Conservation (phyloP, 1,140 invertebrate genomes). For the Bombus pyrosoma region DNA sequence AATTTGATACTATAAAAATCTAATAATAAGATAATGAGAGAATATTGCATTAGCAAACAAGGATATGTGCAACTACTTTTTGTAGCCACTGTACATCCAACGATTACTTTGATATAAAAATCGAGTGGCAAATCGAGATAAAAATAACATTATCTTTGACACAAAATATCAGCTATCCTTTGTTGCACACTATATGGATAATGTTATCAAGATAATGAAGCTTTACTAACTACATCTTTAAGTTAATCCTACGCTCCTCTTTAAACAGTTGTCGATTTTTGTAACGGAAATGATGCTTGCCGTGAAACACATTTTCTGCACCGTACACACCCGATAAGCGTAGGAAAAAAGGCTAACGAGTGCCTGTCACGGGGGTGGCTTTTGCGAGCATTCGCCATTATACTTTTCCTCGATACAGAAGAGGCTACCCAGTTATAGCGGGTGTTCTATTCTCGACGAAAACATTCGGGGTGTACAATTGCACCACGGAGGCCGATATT, state of each 20-base stretch:
- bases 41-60: too few species aligned
- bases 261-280: background rate
- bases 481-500: background rate
- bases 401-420: conserved; percentile 53
- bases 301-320: background rate
- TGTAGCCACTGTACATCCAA: too few species aligned
- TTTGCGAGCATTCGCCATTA: conserved; percentile 48
- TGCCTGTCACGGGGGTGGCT: conserved; percentile 19
- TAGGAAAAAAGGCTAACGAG: conserved; percentile 44
- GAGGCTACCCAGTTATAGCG: background rate
- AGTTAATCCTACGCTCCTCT: background rate
- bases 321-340: background rate
- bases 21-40: too few species aligned
- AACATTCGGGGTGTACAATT: conserved; percentile 25
- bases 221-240: background rate
- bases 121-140: background rate
- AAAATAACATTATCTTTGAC: background rate
- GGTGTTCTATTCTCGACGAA: background rate
- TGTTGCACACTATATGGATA: background rate
- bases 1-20: too few species aligned
- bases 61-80: too few species aligned
- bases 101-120: background rate
- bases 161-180: background rate
- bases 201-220: background rate
- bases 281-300: conserved; percentile 7